Base-by-base conservation (phyloP, 2,888 invertebrate species). In the Taenaris catops region DNA sequence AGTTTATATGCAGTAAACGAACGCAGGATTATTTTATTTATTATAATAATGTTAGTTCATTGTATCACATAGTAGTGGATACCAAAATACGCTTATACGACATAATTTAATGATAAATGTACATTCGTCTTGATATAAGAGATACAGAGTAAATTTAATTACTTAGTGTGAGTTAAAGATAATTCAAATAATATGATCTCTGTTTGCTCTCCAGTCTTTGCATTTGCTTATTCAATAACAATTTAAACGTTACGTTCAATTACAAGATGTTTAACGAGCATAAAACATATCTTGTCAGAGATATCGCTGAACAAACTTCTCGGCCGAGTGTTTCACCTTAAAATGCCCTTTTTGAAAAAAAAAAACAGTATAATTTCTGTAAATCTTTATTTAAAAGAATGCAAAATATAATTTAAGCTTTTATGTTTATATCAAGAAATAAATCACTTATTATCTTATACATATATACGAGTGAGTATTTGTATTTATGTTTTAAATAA, bases 121-220 rank as follows among this genome's bases (percentile, higher is more conserved):
- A 21, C 12, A 19, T 17, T 18, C 18, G 17, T 37, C 25, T 25
- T 12, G 25, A 16, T 33, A 29, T 8, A 16, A 31, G 17, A 34
- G 29, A 35, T 8, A 21, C 35, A 29, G 28, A 40, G 33, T 40
- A 37, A 23, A 44, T 38, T 20, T 35, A 38, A 25, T 31, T 29
- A 25, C 25, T 34, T 25, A 16, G 25, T 34, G 18, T 14, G 32
- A 23, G 17, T 34, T 28, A 35, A 28, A 29, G 24, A 34, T 41
- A 25, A 35, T 31, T 37, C 19, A 38, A 38, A 44, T 35, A 20
- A 59, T 51, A 50, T 64, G 68, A 69, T 71, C 64, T 69, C 66
- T 55, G 47, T 59, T 59, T 51, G 64, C 62, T 64, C 61, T 70
- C 61, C 57, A 53, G 48, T 47, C 50, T 44, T 37, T 32, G 52